These are phyloP conservation scores for Euschistus heros DNA, from an alignment of 1,140 invertebrate genomes.

Conservation along the genomic window DNA sequence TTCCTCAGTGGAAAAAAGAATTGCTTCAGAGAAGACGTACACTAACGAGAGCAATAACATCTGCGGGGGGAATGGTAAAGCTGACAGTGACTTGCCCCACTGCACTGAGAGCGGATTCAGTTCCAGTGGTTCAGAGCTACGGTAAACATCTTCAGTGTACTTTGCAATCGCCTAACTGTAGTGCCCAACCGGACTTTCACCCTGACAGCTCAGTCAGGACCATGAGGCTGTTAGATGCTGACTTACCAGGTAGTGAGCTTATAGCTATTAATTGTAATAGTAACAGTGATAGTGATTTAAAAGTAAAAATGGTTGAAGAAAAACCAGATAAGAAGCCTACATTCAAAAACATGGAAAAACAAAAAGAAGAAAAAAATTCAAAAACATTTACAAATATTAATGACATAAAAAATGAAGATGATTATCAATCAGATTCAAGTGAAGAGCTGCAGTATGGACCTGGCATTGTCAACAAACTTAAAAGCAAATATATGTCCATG, in stretches of 20 bases:
- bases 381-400: conserved; percentile 11
- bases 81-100: conserved; percentile 10
- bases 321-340: conserved; percentile 22
- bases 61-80: not conserved
- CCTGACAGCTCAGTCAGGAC: conserved; percentile 40
- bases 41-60: conserved; percentile 29
- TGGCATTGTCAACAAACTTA: conserved; percentile 77
- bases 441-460: conserved; percentile 83
- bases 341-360: conserved; percentile 22
- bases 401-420: conserved; percentile 27
- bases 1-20: conserved; percentile 64
- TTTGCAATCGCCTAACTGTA: conserved; percentile 10
- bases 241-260: conserved; percentile 30
- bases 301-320: conserved; percentile 25
- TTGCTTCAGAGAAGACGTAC: conserved; percentile 51
- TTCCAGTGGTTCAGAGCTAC: conserved; percentile 2
- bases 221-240: conserved; percentile 35
- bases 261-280: conserved; percentile 23
- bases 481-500: conserved; percentile 71
- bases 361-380: conserved; percentile 29
- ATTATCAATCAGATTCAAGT: conserved; percentile 41
- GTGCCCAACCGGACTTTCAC: conserved; percentile 29
- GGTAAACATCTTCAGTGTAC: conserved; percentile 19
- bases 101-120: conserved; percentile 6
- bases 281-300: conserved; percentile 22